Base-by-base conservation (phyloP, 2,113 vertebrate genomes). In the Tautogolabrus adspersus region DNA sequence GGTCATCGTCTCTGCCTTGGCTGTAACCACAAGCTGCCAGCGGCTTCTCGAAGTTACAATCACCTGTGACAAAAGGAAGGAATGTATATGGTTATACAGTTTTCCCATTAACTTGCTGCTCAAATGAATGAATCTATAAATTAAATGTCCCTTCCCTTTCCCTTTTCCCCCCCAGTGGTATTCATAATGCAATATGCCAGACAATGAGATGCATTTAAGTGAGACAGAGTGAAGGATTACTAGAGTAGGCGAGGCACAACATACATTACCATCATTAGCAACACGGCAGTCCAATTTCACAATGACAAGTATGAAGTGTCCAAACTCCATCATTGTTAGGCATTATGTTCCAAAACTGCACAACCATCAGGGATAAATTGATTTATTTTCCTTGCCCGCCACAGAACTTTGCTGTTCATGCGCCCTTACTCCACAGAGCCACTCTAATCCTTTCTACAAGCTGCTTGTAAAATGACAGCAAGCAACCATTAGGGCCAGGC, bases 11-110 rank as follows among this genome's bases (percentile, higher is more conserved):
- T 60, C 96, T 94, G 18, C 96, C 95, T 87, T 99, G 97, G 80
- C 95, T 97, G 40, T 99, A 99, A 15, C 98, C 98, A 82, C 97
- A 99, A 0, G 94, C 93, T 60, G 90, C 91, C 34, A 97, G 95
- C 0, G 97, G 94, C 76, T 96, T 96, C 85, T 98, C 97, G 15
- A 99, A 99, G 83, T 96, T 94, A 88, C 98, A 99, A 74, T 97
- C 96, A 54, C 98, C 98, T 99, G 92, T 38, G 69, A 89, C 79
- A 70, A 40, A 87, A 86, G 72, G 79, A 76, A 87, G 11, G 85
- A 66, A 87, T 52, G 64, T 8, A 89, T 82, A 82, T 59, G 57
- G 83, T 84, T 51, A 85, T 56, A 75, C 70, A 66, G 58, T 77
- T 77, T 90, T 91, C 85, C 85, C 82, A 93, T 93, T 89, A 91